Conservation (phyloP, 2,113 vertebrate species). For the Corythornis madagascariensis region DNA sequence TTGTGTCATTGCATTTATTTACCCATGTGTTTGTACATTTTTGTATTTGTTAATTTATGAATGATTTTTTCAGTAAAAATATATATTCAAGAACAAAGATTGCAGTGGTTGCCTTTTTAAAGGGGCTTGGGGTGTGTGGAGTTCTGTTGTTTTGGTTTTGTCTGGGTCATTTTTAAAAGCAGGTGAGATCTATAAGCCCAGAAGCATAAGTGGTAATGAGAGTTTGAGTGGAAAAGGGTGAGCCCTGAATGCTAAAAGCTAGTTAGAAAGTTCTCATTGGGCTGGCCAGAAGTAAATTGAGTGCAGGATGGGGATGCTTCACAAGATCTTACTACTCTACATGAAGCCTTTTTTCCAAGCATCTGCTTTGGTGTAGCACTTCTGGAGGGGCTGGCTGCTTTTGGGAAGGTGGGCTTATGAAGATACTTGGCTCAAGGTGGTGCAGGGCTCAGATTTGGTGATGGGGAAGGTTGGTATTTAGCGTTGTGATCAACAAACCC, state of each 20-base stretch:
- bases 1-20: constrained; percentile 83
- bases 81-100: constrained; percentile 76
- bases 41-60: constrained; percentile 89
- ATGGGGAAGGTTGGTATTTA: neutral
- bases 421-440: neutral
- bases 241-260: neutral
- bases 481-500: neutral
- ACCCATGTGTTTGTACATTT: constrained; percentile 88
- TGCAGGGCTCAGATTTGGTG: neutral
- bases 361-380: neutral
- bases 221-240: neutral
- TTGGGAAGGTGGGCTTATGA: neutral
- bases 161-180: neutral
- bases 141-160: neutral
- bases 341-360: neutral
- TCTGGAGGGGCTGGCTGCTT: neutral
- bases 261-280: neutral
- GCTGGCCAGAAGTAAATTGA: neutral
- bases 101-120: neutral
- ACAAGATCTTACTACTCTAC: neutral
- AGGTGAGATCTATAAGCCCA: neutral
- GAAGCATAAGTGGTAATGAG: neutral
- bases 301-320: neutral
- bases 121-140: neutral
- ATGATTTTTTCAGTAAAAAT: constrained; percentile 86